Base-by-base conservation (phyloP, 2,888 invertebrate genomes). In the Sturmia bella region DNA sequence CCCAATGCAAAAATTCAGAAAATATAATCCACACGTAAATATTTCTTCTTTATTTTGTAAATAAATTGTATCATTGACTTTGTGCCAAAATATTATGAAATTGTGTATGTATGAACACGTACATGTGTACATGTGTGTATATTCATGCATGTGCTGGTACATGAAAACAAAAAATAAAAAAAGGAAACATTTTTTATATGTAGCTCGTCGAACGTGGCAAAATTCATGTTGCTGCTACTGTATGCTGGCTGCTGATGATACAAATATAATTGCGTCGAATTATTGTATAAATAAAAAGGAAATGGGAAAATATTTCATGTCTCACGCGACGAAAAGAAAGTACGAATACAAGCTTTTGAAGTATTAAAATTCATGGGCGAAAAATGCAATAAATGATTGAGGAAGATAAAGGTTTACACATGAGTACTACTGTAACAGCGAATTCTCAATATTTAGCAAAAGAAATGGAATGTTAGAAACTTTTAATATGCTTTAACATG, bases 1-100 rank as follows among this genome's bases (percentile, higher is more conserved):
- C n/a, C 7, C 32, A 32, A 21, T 12, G n/a, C 21, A 54, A 73
- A 61, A 50, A 63, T 45, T 32, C 37, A 43, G 19, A 63, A 64
- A 52, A 56, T 24, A 45, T 41, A 11, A 73, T 54, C 45, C 15
- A 68, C 21, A 74, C 27, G 45, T 39, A 61, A 68, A 73, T 54
- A 37, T 76, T 37, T 5, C 32, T 43, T 61, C n/a, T n/a, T 43
- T 32, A 52, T 32, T 39, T 45, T 59, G 21, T 54, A 24, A 72
- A 69, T 74, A 69, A 69, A 61, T 69, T 81, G 57, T 73, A 77
- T 69, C 69, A 77, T 56, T 81, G 64, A 74, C 52, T 77, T 77
- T 73, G 56, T 19, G 11, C 21, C 19, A 4, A 13, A 0, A 75
- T 59, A 37, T 7, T 19, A n/a, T n/a, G n/a, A n/a, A 11, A 19